These are phyloP conservation scores for Drosophila trapezifrons DNA, from an alignment of 1,140 invertebrate genomes.

Conservation along the genomic window DNA sequence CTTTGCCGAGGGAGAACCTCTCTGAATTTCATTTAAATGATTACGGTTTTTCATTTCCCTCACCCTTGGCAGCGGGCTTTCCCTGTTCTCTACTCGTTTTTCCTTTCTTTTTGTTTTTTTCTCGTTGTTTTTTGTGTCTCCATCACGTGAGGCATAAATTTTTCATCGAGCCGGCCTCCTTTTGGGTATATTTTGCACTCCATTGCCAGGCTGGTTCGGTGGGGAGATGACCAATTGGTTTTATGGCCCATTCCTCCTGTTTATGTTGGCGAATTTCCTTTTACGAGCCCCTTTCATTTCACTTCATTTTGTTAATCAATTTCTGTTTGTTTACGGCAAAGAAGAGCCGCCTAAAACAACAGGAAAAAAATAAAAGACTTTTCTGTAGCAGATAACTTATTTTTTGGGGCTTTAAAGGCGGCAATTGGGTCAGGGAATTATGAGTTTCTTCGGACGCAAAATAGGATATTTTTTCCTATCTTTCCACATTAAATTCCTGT, in stretches of 20 bases:
- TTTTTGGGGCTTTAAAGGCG: not conserved
- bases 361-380: constrained; percentile 2
- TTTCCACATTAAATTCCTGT: not conserved
- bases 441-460: too few species aligned
- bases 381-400: constrained; percentile 12
- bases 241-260: constrained; percentile 52
- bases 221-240: constrained; percentile 68
- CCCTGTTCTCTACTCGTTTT: constrained; percentile 9
- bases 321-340: constrained; percentile 30
- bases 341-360: constrained; percentile 28
- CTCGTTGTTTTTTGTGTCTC: constrained; percentile 16
- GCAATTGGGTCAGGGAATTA: not conserved
- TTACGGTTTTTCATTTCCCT: constrained; percentile 60
- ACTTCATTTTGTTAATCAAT: constrained; percentile 77
- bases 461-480: not conserved
- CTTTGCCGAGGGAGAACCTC: constrained; percentile 7
- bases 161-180: constrained; percentile 59
- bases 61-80: constrained; percentile 10
- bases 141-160: constrained; percentile 65
- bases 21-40: constrained; percentile 74
- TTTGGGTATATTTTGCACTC: constrained; percentile 72
- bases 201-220: constrained; percentile 55
- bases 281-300: constrained; percentile 70
- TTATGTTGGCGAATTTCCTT: constrained; percentile 58
- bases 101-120: constrained; percentile 5